Percentiles rank a stretch among this genome's conserved stretches.
phyloP scores from a whole-genome alignment of 1,140 invertebrate genomes.

The Penaeus japonicus region DNA sequence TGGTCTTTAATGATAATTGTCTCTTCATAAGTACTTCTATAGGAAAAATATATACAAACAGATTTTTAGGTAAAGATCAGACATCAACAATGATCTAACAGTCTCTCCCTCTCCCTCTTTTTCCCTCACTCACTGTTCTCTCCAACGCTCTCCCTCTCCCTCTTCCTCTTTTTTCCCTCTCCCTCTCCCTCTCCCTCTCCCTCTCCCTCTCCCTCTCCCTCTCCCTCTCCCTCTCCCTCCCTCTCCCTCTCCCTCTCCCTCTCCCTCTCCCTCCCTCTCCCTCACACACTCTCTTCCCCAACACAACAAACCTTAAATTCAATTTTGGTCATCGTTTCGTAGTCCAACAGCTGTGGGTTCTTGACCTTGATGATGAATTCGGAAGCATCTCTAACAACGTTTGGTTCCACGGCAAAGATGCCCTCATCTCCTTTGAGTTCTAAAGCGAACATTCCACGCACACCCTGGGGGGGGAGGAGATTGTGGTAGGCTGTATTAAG shows the following conservation, averaged over 20 bases:
- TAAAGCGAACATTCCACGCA: slow-evolving; percentile 84
- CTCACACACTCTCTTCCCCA: slow-evolving; percentile 59
- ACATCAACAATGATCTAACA: too few species aligned
- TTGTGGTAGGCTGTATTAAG: too few species aligned
- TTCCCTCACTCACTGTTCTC: too few species aligned
- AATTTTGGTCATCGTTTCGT: slow-evolving; percentile 77
- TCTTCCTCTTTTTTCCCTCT: not conserved
- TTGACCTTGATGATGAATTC: slow-evolving; percentile 84
- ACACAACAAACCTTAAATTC: slow-evolving; percentile 67
- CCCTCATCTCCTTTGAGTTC: slow-evolving; percentile 81
- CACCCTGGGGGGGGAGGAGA: slow-evolving; percentile 71
- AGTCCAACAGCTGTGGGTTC: slow-evolving; percentile 83
- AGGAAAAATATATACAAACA: not conserved
- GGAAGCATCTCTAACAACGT: slow-evolving; percentile 81
- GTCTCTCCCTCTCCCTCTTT: not conserved
- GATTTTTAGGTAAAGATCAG: too few species aligned
- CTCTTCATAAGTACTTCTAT: too few species aligned
- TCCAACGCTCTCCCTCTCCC: not conserved
- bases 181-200: slow-evolving; percentile 70
- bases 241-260: not conserved
- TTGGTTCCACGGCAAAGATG: slow-evolving; percentile 87
- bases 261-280: slow-evolving; percentile 59
- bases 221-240: not conserved
- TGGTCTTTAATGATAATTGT: too few species aligned
- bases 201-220: too few species aligned